Evolutionary conservation across 2,888 invertebrate species (phyloP).

Genomic region (Rhynchonema sp.): DNA sequence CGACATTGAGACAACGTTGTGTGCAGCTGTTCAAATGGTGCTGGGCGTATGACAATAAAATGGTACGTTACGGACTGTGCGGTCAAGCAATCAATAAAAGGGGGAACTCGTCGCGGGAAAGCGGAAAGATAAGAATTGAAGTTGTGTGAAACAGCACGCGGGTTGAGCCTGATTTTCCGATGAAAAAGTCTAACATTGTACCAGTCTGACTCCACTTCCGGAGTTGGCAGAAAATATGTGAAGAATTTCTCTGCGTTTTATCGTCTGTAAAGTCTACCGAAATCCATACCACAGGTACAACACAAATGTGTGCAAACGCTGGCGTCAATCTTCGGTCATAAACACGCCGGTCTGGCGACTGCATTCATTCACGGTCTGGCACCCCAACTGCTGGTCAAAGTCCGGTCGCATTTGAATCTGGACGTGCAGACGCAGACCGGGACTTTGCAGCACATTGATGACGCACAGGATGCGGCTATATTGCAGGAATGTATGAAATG

Average conservation of each 20-base stretch:
- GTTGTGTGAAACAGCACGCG: no score
- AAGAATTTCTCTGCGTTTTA: no score
- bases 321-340: slow-evolving; percentile 52
- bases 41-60: slow-evolving; percentile 25
- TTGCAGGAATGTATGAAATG: slow-evolving; percentile 51
- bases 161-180: not conserved
- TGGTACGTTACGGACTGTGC: slow-evolving; percentile 11
- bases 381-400: slow-evolving; percentile 46
- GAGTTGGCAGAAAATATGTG: no score
- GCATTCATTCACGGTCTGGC: slow-evolving; percentile 62
- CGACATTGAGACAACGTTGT: slow-evolving; percentile 75
- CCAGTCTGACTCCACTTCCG: no score
- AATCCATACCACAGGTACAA: no score
- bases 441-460: slow-evolving; percentile 13
- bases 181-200: no score
- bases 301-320: slow-evolving; percentile 59
- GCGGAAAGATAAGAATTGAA: no score
- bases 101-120: no score
- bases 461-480: slow-evolving; percentile 49
- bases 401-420: slow-evolving; percentile 5
- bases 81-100: not conserved
- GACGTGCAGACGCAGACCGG: not conserved
- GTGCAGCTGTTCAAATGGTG: slow-evolving; percentile 61
- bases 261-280: no score
- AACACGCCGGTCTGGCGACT: slow-evolving; percentile 48